These are phyloP conservation scores for Genyomyrus donnyi DNA, from an alignment of 2,113 vertebrate genomes.

Conservation along the genomic window DNA sequence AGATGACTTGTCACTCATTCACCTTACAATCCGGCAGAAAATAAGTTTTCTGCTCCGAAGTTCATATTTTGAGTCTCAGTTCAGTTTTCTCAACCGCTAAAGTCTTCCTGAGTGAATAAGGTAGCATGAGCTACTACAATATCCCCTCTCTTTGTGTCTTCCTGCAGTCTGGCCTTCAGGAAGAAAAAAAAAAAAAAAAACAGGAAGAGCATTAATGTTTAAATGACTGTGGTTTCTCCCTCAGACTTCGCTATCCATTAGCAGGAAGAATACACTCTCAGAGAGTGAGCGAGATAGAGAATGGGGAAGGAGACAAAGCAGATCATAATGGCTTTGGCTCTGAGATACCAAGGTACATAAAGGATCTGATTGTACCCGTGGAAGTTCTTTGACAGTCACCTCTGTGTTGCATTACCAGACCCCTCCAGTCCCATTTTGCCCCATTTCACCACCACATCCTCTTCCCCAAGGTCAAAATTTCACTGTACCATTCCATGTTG, in stretches of 20 bases:
- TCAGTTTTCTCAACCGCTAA: neutral
- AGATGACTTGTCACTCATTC: neutral
- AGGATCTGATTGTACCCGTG: neutral
- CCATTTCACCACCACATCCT: neutral
- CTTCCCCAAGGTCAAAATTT: conserved; percentile 7
- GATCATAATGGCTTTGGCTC: neutral
- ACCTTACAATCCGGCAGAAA: neutral
- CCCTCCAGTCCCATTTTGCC: neutral
- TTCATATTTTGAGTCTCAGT: neutral
- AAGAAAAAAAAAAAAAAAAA: conserved; percentile 33
- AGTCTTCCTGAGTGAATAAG: neutral
- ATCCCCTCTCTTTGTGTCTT: neutral
- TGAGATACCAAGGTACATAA: neutral
- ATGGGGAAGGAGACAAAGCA: neutral
- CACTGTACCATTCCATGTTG: neutral
- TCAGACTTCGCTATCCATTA: conserved; percentile 60
- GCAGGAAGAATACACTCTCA: conserved; percentile 37
- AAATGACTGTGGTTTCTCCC: conserved; percentile 58
- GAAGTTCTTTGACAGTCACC: conserved; percentile 13
- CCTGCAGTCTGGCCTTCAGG: conserved; percentile 49
- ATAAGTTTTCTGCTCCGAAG: neutral
- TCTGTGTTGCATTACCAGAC: neutral
- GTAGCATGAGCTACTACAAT: neutral
- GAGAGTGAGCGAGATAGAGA: neutral
- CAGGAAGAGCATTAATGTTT: conserved; percentile 59